phyloP scores from a whole-genome alignment of 2,888 invertebrate species.

The Herminia tarsipennalis region DNA sequence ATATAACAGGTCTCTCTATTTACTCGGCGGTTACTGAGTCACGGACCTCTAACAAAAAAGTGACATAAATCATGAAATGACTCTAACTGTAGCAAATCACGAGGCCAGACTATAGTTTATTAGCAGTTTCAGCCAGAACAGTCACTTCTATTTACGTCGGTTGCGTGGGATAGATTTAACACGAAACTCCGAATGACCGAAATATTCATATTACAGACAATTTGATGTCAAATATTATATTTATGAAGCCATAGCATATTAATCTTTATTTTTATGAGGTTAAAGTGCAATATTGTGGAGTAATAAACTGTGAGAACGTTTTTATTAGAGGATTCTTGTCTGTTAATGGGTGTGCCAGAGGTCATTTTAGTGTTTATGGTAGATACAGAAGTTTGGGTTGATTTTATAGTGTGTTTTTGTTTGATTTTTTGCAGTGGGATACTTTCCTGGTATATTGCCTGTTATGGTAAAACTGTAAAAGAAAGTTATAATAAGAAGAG shows the following conservation, averaged over 20 bases:
- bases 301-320: constrained; percentile 9
- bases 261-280: not conserved
- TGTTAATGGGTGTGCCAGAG: constrained; percentile 23
- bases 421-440: not conserved
- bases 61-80: not conserved
- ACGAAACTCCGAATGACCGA: constrained; percentile 37
- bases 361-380: constrained; percentile 16
- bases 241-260: not conserved
- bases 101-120: constrained; percentile 15
- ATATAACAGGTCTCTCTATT: no score
- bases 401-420: constrained; percentile 3
- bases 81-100: not conserved
- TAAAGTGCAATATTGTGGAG: constrained; percentile 10
- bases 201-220: constrained; percentile 44
- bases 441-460: no score
- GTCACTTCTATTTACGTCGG: constrained; percentile 36
- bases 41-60: not conserved
- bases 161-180: constrained; percentile 36
- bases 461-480: no score
- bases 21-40: no score
- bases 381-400: constrained; percentile 9
- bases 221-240: constrained; percentile 33
- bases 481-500: no score
- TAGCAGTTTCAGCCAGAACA: constrained; percentile 11
- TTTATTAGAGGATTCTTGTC: constrained; percentile 22